Evolutionary conservation across 2,113 vertebrate genomes (phyloP).

Genomic region (Tor tambroides): DNA sequence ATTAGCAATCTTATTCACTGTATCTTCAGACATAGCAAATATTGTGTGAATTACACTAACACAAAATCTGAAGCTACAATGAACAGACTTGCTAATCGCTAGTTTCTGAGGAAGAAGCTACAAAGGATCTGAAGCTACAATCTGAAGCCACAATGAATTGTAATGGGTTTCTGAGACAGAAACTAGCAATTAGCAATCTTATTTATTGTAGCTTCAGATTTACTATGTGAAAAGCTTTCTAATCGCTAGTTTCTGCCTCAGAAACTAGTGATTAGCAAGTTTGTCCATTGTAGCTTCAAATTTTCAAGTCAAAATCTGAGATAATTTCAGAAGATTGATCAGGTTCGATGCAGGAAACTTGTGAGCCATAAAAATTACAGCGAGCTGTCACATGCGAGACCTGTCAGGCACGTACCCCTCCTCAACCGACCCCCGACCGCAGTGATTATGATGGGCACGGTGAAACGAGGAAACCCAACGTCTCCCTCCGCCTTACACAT

Average conservation of each 20-base stretch:
- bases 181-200: not conserved
- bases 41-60: not conserved
- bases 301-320: not conserved
- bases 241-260: not conserved
- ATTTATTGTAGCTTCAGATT: not conserved
- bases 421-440: not conserved
- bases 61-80: not conserved
- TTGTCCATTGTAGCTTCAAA: not conserved
- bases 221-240: not conserved
- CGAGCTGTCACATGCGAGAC: not conserved
- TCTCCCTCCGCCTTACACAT: slow-evolving; percentile 19
- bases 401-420: not conserved
- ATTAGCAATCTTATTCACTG: slow-evolving; percentile 3
- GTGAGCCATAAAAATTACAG: not conserved
- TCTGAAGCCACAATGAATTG: not conserved
- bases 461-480: slow-evolving; percentile 16
- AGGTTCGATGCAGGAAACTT: not conserved
- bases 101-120: not conserved
- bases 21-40: not conserved
- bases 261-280: not conserved
- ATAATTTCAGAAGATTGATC: not conserved
- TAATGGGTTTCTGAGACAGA: not conserved
- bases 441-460: not conserved
- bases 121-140: not conserved
- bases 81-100: not conserved